Percentiles rank a stretch among this genome's conserved stretches.
Evolutionary conservation across 2,797 vertebrate species (phyloP).

Genomic region (Anguilla pacifica): DNA sequence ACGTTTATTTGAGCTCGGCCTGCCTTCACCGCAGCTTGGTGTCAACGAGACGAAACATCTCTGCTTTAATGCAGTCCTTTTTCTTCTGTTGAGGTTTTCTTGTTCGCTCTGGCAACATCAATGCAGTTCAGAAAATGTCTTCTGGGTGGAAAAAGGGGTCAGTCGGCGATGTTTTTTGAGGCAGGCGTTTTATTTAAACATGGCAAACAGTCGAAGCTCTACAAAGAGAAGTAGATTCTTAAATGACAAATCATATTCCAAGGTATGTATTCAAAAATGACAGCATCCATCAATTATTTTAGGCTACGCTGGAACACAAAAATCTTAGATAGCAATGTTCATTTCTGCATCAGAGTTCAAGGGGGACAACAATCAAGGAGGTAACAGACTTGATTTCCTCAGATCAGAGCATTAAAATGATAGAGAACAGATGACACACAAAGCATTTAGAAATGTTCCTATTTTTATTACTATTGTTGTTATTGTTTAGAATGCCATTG

Average conservation of each 20-base stretch:
- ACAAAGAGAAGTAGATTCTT: not conserved
- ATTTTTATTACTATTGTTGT: constrained; percentile 26
- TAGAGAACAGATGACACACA: not conserved
- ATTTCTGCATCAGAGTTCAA: not conserved
- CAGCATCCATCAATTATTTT: not conserved
- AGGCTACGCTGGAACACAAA: not conserved
- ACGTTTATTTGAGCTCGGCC: not conserved
- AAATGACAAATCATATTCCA: not conserved
- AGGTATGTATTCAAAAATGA: not conserved
- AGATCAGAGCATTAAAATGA: not conserved
- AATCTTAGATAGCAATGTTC: not conserved
- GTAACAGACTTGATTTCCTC: not conserved
- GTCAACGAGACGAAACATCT: not conserved
- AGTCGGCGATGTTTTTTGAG: not conserved
- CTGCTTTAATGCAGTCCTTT: not conserved
- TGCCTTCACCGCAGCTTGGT: not conserved
- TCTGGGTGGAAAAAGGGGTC: not conserved
- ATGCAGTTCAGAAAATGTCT: not conserved
- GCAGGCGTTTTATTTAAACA: not conserved
- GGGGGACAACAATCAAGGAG: not conserved
- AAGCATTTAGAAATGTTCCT: not conserved
- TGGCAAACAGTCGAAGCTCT: not conserved
- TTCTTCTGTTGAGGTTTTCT: not conserved
- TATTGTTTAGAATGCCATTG: constrained; percentile 24
- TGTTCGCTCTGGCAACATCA: not conserved